A percentile compares a stretch with the other conserved stretches of the same genome.
phyloP scores from a whole-genome alignment of 2,797 vertebrate species.

The Microcaecilia unicolor region DNA sequence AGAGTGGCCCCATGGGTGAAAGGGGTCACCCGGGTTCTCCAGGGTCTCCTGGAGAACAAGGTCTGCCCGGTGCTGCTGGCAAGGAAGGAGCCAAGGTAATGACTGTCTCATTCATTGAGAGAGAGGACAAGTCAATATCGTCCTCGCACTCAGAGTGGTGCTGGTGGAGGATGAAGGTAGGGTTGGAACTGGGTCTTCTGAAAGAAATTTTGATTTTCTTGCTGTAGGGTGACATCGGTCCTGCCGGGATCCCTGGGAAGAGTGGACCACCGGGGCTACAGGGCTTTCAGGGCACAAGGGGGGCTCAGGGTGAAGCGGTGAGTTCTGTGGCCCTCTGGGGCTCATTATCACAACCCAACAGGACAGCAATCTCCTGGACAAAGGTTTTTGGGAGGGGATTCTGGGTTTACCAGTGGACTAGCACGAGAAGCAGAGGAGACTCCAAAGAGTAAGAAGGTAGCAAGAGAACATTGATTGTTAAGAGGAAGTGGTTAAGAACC shows the following conservation, averaged over 20 bases:
- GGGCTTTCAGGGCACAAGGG: constrained; percentile 75
- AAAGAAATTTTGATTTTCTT: not conserved
- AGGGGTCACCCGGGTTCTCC: constrained; percentile 84
- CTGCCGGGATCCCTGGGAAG: constrained; percentile 67
- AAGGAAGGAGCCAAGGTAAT: constrained; percentile 83
- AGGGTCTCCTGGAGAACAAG: constrained; percentile 83
- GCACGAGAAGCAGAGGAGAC: too few relatives aligned
- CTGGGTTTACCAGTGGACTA: too few relatives aligned
- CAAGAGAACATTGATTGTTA: too few relatives aligned
- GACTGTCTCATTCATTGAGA: not conserved
- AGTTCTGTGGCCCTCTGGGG: too few relatives aligned
- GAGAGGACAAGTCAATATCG: too few relatives aligned
- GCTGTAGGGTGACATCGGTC: constrained; percentile 79
- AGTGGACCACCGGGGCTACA: constrained; percentile 69
- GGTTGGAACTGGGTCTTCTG: not conserved
- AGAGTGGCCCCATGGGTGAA: constrained; percentile 77
- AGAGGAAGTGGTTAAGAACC: too few relatives aligned
- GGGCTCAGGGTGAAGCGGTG: constrained; percentile 66
- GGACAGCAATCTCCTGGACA: too few relatives aligned
- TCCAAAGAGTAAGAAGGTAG: too few relatives aligned
- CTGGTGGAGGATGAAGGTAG: not conserved
- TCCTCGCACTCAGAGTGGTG: not conserved
- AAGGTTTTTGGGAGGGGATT: too few relatives aligned
- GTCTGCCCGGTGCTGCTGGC: constrained; percentile 79
- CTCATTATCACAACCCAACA: too few relatives aligned